Conservation (phyloP, 2,888 invertebrate genomes). For the Diaperis boleti region DNA sequence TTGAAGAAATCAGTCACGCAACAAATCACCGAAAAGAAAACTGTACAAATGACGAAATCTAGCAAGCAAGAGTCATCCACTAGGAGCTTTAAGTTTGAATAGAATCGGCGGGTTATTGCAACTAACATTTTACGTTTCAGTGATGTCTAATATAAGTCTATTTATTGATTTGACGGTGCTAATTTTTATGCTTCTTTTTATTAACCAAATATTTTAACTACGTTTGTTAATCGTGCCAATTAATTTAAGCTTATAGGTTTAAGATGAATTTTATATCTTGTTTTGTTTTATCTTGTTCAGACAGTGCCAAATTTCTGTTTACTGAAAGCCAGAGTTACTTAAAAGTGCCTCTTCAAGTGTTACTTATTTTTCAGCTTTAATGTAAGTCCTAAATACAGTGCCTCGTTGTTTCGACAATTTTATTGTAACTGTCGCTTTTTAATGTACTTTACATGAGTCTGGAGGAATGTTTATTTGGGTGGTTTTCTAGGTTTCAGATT, state of each 20-base stretch:
- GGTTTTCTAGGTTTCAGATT: too few relatives aligned
- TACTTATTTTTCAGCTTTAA: conserved; percentile 39
- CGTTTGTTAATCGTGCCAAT: conserved; percentile 52
- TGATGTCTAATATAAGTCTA: conserved; percentile 54
- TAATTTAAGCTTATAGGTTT: conserved; percentile 51
- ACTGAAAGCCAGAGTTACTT: conserved; percentile 30
- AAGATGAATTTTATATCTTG: conserved; percentile 13
- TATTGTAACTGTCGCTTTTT: conserved; percentile 25
- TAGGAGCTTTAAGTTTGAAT: conserved; percentile 65
- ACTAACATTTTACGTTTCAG: conserved; percentile 17
- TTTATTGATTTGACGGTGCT: conserved; percentile 57
- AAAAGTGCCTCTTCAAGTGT: conserved; percentile 42
- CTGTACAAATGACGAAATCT: conserved; percentile 73
- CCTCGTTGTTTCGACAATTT: conserved; percentile 26
- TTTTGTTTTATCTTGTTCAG: conserved; percentile 21
- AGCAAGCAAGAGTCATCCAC: conserved; percentile 64
- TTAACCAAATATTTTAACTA: conserved; percentile 54
- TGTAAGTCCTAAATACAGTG: conserved; percentile 37
- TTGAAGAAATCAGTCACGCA: conserved; percentile 77
- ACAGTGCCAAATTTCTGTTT: conserved; percentile 39
- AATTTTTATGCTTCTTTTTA: conserved; percentile 50
- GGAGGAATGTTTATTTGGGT: conserved; percentile 26
- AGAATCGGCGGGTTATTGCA: conserved; percentile 28
- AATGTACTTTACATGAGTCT: conserved; percentile 20
- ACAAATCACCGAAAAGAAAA: conserved; percentile 77